Evolutionary conservation across 2,888 invertebrate genomes (phyloP).

Genomic region (Apamea monoglypha): DNA sequence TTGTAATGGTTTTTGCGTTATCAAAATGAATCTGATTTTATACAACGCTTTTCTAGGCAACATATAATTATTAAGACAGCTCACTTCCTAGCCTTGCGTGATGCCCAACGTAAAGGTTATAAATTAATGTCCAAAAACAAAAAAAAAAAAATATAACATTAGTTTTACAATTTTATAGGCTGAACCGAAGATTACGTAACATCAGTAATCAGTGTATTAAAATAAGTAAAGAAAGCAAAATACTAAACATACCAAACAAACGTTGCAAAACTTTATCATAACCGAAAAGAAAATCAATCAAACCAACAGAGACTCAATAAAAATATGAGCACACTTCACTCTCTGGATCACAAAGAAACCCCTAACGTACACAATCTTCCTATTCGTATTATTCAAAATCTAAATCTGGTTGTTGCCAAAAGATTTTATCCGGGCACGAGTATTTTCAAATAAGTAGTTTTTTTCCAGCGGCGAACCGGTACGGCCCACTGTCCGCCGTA

Average conservation of each 20-base stretch:
- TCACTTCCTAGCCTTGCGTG: neutral
- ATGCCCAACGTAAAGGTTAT: neutral
- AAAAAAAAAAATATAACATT: accelerated
- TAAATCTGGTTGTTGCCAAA: conserved; percentile 59
- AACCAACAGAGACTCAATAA: conserved; percentile 31
- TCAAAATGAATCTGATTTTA: neutral
- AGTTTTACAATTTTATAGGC: neutral
- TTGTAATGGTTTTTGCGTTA: neutral
- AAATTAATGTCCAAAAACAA: neutral
- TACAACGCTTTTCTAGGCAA: neutral
- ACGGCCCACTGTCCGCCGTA: conserved; percentile 68
- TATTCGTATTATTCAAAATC: conserved; percentile 61
- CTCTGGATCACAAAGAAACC: conserved; percentile 44
- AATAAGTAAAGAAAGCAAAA: neutral
- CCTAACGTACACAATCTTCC: conserved; percentile 37
- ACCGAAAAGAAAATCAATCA: conserved; percentile 39
- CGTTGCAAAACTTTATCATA: conserved; percentile 16
- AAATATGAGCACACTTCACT: conserved; percentile 36
- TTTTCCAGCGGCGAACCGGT: conserved; percentile 57
- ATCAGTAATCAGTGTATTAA: neutral
- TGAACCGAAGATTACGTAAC: neutral
- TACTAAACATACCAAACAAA: neutral
- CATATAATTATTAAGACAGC: neutral
- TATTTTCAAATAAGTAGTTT: conserved; percentile 64
- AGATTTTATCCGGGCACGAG: conserved; percentile 45